Evolutionary conservation across 2,113 vertebrate genomes (phyloP), one percentile per base, ranked within the genome.

Genomic region (Chlorocebus sabaeus): DNA sequence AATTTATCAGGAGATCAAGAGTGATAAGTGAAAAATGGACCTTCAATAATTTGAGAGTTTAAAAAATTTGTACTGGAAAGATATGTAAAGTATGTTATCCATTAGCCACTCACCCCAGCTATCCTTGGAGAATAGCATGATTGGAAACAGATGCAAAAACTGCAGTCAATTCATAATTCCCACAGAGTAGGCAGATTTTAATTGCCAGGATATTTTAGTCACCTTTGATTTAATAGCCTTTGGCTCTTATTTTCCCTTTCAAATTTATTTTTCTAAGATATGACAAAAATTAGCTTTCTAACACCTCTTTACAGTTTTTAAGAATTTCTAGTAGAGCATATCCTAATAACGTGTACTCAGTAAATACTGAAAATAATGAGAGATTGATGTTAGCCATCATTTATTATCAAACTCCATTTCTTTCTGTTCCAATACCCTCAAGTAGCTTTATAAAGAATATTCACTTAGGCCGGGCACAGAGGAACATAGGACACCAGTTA

Each of bases 141-240:
- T 97, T 73, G 38, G 73, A 93, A 96, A 87, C 90, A 97, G 87
- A 95, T 95, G 78, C 14, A 81, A 80, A 87, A 76, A 75, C 64
- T 91, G 38, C 30, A 73, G 48, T 52, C 57, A 76, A 86, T 61
- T 97, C 73, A 95, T 98, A 98, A 97, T 2, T 4, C 52, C 3
- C 90, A 97, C 80, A 57, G 92, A 78, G 43, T 30, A 32, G 73
- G 55, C 57, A 57, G 59, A 61, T 93, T 97, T 97, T 94, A 97
- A 97, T 97, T 82, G 90, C 48, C 38, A 38, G 93, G 96, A 96
- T 52, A 48, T 70, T 83, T 52, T 81, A 95, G 38, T 78, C 73
- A 89, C 68, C 73, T 98, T 72, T 59, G 70, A 90, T 92, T 17
- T 82, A 91, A 80, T 80, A 93, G 64, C 45, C 68, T 27, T 30